Evolutionary conservation across 2,797 vertebrate genomes (phyloP).

Genomic region (Threskiornis aethiopicus): DNA sequence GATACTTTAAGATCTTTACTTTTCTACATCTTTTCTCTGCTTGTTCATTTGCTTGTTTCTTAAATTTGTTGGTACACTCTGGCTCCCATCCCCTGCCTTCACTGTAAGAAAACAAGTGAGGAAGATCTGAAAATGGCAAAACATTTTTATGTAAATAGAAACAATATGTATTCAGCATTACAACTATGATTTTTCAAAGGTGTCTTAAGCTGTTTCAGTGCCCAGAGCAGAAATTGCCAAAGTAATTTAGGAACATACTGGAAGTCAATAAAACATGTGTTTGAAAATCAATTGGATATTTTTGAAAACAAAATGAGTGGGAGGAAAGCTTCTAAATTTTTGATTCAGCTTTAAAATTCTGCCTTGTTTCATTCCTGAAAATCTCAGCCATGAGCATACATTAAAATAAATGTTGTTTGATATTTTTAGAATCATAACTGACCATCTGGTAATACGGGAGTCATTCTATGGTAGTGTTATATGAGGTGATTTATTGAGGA

Average conservation of each 20-base stretch:
- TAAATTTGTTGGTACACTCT: neutral
- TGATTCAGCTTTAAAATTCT: neutral
- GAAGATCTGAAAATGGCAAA: neutral
- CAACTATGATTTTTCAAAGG: neutral
- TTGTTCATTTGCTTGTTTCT: neutral
- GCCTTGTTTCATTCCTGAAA: neutral
- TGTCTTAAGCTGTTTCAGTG: neutral
- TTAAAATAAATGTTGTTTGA: neutral
- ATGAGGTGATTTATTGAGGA: neutral
- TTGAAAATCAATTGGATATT: neutral
- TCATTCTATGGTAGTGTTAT: neutral
- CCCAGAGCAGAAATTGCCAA: neutral
- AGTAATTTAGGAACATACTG: neutral
- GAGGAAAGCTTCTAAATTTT: neutral
- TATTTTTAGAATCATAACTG: neutral
- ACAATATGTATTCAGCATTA: neutral
- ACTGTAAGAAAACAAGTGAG: neutral
- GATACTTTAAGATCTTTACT: neutral
- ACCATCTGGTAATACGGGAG: neutral
- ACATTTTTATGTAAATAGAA: neutral
- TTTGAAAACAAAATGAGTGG: neutral
- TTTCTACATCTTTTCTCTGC: neutral
- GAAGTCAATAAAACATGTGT: neutral
- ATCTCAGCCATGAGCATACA: neutral
- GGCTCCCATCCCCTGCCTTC: neutral